Conservation (phyloP, 2,113 vertebrate genomes). For the Caloenas nicobarica region DNA sequence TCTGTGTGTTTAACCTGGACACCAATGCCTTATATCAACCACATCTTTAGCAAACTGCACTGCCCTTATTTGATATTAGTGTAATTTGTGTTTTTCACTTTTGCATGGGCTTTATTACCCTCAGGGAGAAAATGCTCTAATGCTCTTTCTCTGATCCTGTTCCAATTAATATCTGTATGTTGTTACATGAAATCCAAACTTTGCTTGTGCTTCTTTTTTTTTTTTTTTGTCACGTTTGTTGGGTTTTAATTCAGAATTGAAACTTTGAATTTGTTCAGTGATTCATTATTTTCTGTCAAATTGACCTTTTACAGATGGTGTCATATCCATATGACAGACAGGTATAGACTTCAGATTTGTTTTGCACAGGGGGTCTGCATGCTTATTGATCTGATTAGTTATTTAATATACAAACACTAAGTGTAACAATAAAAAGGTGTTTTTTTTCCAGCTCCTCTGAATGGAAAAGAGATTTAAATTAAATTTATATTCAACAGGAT, state of each 20-base stretch:
- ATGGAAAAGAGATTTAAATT: background rate
- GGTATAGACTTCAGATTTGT: background rate
- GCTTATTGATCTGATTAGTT: background rate
- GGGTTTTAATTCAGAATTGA: background rate
- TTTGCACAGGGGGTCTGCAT: background rate
- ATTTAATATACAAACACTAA: background rate
- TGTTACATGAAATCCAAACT: background rate
- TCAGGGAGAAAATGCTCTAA: background rate
- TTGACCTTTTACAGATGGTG: background rate
- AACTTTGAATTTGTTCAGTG: background rate
- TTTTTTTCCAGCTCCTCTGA: background rate
- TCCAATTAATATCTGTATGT: rapidly evolving
- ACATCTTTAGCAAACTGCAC: background rate
- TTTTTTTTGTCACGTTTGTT: rapidly evolving
- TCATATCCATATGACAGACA: background rate
- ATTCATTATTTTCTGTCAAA: background rate
- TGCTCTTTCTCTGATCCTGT: background rate
- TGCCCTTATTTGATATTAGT: rapidly evolving
- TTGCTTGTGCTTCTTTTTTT: background rate
- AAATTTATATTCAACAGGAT: background rate
- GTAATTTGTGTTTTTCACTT: background rate
- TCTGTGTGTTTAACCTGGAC: background rate
- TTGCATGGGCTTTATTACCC: background rate
- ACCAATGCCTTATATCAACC: background rate
- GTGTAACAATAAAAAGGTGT: background rate